phyloP scores from a whole-genome alignment of 64 coral and sea anemone genomes.

The Montipora efflorescens region DNA sequence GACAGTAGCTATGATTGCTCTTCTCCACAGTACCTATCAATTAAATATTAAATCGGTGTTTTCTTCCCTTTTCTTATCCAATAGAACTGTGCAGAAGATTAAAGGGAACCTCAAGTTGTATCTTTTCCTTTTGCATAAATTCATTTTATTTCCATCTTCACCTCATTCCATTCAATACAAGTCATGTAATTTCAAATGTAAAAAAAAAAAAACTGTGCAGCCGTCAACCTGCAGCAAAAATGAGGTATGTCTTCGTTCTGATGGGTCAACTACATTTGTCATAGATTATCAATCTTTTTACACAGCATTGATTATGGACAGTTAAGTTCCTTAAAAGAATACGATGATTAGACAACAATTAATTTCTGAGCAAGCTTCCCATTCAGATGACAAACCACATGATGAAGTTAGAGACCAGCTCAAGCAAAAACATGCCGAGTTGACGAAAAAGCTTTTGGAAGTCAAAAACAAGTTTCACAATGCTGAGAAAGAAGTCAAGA shows the following conservation, averaged over 20 bases:
- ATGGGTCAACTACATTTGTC: too few species aligned
- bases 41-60: too few species aligned
- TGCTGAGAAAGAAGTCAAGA: slow-evolving; percentile 66
- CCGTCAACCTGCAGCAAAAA: too few species aligned
- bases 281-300: too few species aligned
- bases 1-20: too few species aligned
- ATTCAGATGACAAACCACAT: slow-evolving; percentile 15
- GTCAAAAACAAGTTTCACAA: slow-evolving; percentile 27
- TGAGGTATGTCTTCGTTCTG: too few species aligned
- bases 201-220: too few species aligned
- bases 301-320: background rate
- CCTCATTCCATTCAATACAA: too few species aligned
- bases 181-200: too few species aligned
- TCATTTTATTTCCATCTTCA: background rate
- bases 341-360: slow-evolving; percentile 36
- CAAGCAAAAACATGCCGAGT: slow-evolving; percentile 14
- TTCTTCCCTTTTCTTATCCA: background rate
- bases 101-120: slow-evolving; percentile 78
- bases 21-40: too few species aligned
- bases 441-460: slow-evolving; percentile 52
- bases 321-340: background rate
- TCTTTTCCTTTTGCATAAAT: slow-evolving; percentile 19
- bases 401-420: slow-evolving; percentile 19
- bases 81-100: slow-evolving; percentile 67
- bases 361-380: slow-evolving; percentile 22